phyloP scores from a whole-genome alignment of 2,113 vertebrate genomes.

The Serilophus lunatus region DNA sequence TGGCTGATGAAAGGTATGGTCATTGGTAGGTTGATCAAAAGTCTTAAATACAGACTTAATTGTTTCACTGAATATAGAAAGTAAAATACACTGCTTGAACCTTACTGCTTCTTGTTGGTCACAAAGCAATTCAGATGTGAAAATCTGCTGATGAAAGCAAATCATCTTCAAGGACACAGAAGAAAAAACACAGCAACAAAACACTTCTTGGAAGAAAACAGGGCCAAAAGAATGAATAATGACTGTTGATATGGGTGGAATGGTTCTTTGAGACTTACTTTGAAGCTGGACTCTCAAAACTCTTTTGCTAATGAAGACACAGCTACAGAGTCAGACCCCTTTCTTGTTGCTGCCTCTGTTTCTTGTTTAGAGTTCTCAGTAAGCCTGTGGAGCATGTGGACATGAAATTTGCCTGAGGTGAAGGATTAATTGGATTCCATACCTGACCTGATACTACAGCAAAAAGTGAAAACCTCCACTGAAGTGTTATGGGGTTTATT shows the following conservation, averaged over 20 bases:
- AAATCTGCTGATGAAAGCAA: neutral
- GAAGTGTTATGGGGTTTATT: neutral
- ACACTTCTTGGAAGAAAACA: neutral
- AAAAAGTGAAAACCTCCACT: neutral
- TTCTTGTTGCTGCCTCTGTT: neutral
- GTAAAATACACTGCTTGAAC: neutral
- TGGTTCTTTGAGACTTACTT: neutral
- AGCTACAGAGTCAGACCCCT: neutral
- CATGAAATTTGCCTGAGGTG: neutral
- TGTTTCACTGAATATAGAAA: neutral
- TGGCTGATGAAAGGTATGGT: neutral
- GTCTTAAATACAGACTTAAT: neutral
- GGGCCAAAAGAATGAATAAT: neutral
- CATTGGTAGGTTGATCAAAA: neutral
- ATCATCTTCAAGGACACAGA: neutral
- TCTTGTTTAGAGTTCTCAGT: neutral
- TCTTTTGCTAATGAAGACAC: neutral
- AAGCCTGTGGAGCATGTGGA: neutral
- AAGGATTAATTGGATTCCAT: neutral
- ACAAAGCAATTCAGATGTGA: neutral
- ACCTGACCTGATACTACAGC: neutral
- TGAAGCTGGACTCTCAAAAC: neutral
- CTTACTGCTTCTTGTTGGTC: neutral
- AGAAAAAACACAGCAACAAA: neutral
- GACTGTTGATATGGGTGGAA: neutral